Base-by-base conservation (phyloP, 2,113 vertebrate genomes). In the Gulo gulo region DNA sequence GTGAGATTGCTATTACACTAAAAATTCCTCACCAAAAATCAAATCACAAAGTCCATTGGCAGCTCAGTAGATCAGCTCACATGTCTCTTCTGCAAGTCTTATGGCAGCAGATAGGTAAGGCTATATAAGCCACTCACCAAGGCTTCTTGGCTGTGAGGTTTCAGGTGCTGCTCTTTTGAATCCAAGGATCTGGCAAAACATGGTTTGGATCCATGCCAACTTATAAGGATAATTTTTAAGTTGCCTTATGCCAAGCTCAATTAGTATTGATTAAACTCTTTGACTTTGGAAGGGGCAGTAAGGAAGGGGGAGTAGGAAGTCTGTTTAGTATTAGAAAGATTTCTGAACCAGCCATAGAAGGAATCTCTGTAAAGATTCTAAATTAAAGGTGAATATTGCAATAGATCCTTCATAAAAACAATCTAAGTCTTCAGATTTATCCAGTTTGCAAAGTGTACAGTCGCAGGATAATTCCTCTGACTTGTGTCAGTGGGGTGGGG, bases 201-300 rank as follows among this genome's bases (percentile, higher is more conserved):
- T 74, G 36, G 31, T 18, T 71, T 93, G 59, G 42, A 20, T 55
- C 24, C 80, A 31, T 92, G 42, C 29, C 94, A n/a, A 71, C 23
- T 59, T 55, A 42, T 23, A 93, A 87, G 39, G 61, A 39, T 89
- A 65, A 76, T 88, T 76, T 94, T 29, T 59, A 96, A 94, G 36
- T 67, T 61, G 24, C 4, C 31, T 63, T 78, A 74, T 94, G 31
- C 23, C 93, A 73, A 85, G 24, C 84, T 95, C 47, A 85, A 76
- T 94, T 92, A 69, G 34, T 84, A 81, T 34, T 87, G 34, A 81
- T 94, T 73, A 92, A 88, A 71, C 16, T 85, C 78, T 95, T 96
- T 96, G 78, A 86, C 50, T 91, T 95, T 88, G 42, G 78, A 39
- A 94, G 47, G 31, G 31, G 12, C 15, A 45, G 36, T 91, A 52